A percentile compares a stretch with the other conserved stretches of the same genome.
These are phyloP conservation scores for Eristalinus sepulchralis DNA, from an alignment of 2,888 invertebrate genomes.

Conservation along the genomic window DNA sequence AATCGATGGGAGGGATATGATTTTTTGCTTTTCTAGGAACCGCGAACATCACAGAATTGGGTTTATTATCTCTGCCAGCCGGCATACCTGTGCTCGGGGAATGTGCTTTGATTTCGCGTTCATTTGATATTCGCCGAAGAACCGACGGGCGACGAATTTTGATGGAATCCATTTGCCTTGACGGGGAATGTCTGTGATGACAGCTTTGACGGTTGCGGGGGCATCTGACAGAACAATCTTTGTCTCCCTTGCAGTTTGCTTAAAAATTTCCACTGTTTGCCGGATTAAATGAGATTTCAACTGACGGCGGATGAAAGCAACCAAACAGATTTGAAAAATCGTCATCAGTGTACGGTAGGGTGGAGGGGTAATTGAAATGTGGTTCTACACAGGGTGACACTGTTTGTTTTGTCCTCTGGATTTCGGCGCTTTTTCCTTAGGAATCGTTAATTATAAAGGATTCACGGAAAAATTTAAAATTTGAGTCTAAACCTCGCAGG, in stretches of 20 bases:
- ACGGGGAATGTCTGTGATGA: neutral
- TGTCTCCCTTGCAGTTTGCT: no score
- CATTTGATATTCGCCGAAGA: neutral
- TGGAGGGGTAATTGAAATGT: neutral
- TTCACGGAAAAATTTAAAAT: no score
- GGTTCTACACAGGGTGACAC: neutral
- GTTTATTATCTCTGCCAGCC: neutral
- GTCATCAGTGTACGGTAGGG: neutral
- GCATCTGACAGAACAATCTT: neutral
- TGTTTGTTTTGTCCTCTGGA: no score
- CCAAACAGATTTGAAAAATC: neutral
- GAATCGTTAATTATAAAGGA: no score
- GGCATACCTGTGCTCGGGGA: neutral
- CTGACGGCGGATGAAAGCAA: neutral
- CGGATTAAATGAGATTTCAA: neutral
- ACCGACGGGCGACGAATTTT: neutral
- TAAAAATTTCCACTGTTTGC: no score
- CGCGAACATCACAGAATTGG: neutral
- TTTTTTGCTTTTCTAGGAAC: neutral
- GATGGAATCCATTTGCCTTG: neutral
- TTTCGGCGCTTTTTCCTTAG: no score
- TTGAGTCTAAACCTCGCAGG: no score
- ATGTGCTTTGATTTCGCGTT: neutral
- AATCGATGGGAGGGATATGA: neutral
- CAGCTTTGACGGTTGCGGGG: neutral